Conservation (phyloP, 2,888 invertebrate species). For the Acleris literana region DNA sequence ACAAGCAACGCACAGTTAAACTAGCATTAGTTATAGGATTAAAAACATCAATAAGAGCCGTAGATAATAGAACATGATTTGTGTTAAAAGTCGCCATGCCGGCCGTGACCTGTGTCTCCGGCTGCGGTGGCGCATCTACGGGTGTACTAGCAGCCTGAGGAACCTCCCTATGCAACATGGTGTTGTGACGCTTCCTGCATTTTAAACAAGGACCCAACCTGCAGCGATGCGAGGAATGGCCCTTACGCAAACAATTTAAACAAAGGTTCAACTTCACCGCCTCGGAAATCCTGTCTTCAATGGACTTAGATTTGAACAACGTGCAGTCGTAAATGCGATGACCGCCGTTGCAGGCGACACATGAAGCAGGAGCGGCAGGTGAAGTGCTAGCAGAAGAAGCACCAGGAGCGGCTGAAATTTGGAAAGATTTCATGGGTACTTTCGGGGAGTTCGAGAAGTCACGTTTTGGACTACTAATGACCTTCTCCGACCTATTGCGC, state of each 20-base stretch:
- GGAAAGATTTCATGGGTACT: slow-evolving; percentile 4
- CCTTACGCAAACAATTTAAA: slow-evolving; percentile 11
- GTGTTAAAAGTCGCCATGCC: background rate
- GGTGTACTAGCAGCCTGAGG: slow-evolving; percentile 1
- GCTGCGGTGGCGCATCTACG: background rate
- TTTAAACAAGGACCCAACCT: slow-evolving; percentile 17
- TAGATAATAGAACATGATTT: slow-evolving; percentile 19
- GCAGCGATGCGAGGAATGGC: slow-evolving; percentile 8
- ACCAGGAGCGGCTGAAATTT: slow-evolving; percentile 8
- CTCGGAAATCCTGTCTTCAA: slow-evolving; percentile 13
- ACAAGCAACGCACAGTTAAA: slow-evolving; percentile 7
- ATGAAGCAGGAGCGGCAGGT: slow-evolving; percentile 1
- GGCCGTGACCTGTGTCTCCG: no score
- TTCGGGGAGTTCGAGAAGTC: background rate
- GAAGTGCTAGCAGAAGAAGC: background rate
- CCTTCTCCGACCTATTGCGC: background rate
- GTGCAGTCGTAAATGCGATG: slow-evolving; percentile 16
- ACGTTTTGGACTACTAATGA: no score
- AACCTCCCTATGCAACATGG: slow-evolving; percentile 9
- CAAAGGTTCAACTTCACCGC: slow-evolving; percentile 24
- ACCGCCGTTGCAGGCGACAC: slow-evolving; percentile 10
- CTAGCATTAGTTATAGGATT: slow-evolving; percentile 11
- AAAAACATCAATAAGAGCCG: slow-evolving; percentile 14
- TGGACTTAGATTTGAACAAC: slow-evolving; percentile 15
- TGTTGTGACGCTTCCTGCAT: slow-evolving; percentile 20